These are phyloP conservation scores for Plagodis dolabraria DNA, from an alignment of 2,888 invertebrate genomes.

Conservation along the genomic window DNA sequence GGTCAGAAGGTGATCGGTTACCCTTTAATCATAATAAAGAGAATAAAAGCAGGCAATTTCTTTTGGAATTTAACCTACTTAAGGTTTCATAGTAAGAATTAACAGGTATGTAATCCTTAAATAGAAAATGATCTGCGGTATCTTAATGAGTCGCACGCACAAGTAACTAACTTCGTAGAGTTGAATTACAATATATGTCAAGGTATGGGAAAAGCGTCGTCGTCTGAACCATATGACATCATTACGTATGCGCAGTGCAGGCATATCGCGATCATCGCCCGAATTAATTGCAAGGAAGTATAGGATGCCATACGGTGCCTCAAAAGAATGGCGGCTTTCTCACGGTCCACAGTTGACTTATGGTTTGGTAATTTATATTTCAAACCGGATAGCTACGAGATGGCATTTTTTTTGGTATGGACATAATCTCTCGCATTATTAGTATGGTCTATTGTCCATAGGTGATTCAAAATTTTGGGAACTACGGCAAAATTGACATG, in stretches of 20 bases:
- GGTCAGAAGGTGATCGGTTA: no score
- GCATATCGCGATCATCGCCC: conserved; percentile 75
- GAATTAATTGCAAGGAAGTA: conserved; percentile 81
- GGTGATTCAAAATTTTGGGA: no score
- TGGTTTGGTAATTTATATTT: conserved; percentile 1
- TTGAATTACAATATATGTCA: conserved; percentile 42
- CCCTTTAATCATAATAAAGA: no score
- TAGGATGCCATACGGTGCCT: conserved; percentile 71
- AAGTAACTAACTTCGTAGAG: conserved; percentile 35
- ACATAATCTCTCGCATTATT: no score
- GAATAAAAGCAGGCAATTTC: neutral
- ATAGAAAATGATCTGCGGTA: neutral
- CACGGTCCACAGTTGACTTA: conserved; percentile 59
- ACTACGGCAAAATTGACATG: conserved; percentile 17
- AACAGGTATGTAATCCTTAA: neutral
- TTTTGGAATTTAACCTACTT: conserved; percentile 2
- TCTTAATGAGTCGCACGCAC: conserved; percentile 31
- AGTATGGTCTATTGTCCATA: no score
- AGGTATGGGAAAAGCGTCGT: conserved; percentile 67
- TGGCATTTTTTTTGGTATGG: no score
- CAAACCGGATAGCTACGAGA: neutral
- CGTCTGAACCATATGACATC: conserved; percentile 66
- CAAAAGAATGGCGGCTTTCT: conserved; percentile 62
- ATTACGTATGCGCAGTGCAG: conserved; percentile 70
- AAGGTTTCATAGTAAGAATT: conserved; percentile 1